phyloP scores from a whole-genome alignment of 2,797 vertebrate genomes.

The Cyprinodon diabolis region DNA sequence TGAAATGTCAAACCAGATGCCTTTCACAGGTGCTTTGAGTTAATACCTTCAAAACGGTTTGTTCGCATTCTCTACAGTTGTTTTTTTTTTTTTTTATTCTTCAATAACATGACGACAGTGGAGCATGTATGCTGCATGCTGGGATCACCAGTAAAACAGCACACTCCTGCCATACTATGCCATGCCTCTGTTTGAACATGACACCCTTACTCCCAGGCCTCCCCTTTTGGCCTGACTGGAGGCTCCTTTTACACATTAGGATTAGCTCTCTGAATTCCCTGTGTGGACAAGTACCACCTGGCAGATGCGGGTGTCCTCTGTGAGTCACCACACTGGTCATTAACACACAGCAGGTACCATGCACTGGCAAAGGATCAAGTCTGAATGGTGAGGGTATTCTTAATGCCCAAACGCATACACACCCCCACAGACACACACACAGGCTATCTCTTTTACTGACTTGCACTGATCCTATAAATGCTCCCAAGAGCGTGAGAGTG shows the following conservation, averaged over 20 bases:
- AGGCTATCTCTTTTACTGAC: conserved; percentile 11
- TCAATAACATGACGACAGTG: conserved; percentile 13
- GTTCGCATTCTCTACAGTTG: conserved; percentile 1
- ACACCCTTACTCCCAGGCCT: conserved; percentile 1
- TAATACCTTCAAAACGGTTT: background rate
- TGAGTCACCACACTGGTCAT: conserved; percentile 61
- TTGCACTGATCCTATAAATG: conserved; percentile 56
- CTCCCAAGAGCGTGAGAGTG: conserved; percentile 45
- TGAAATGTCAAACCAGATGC: background rate
- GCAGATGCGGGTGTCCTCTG: conserved; percentile 43
- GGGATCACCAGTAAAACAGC: conserved; percentile 18
- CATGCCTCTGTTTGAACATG: conserved; percentile 8
- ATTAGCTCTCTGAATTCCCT: conserved; percentile 56
- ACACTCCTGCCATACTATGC: conserved; percentile 6
- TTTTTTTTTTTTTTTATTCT: conserved; percentile 5
- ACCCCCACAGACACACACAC: conserved; percentile 23
- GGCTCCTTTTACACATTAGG: conserved; percentile 52
- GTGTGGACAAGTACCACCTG: conserved; percentile 70
- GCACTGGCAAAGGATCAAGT: conserved; percentile 40
- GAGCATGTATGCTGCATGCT: conserved; percentile 24
- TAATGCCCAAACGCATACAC: conserved; percentile 18
- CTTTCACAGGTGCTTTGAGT: conserved; percentile 8
- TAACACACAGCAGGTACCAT: conserved; percentile 58
- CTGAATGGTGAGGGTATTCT: conserved; percentile 48
- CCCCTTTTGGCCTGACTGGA: conserved; percentile 36